These are phyloP conservation scores for Aspidiotus destructor DNA, from an alignment of 2,888 invertebrate genomes.

Conservation along the genomic window DNA sequence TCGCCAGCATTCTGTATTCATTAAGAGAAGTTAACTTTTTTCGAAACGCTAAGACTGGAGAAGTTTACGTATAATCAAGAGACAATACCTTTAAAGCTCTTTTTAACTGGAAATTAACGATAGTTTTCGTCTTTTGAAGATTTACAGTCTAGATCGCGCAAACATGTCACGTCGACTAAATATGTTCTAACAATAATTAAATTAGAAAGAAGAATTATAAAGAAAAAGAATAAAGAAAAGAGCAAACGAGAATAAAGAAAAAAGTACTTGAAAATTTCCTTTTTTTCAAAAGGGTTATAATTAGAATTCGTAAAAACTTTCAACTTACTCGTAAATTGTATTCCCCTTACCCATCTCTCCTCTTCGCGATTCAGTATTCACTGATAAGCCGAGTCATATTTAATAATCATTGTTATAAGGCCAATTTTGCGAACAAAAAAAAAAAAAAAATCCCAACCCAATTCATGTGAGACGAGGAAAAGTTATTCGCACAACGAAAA, in stretches of 20 bases:
- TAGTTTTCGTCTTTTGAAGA: too few species aligned
- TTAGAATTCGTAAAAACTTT: neutral
- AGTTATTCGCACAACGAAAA: constrained; percentile 15
- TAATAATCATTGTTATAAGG: constrained; percentile 30
- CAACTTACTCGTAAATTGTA: constrained; percentile 2
- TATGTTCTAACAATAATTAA: too few species aligned
- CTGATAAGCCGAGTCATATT: constrained; percentile 30
- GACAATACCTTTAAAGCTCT: too few species aligned
- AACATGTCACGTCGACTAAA: too few species aligned
- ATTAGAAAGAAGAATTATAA: too few species aligned
- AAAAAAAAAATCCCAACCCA: neutral
- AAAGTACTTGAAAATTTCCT: neutral
- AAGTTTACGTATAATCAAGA: too few species aligned
- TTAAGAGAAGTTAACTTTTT: too few species aligned
- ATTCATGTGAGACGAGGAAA: constrained; percentile 1
- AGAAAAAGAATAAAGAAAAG: neutral
- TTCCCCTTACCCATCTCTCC: neutral
- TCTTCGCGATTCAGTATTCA: constrained; percentile 6
- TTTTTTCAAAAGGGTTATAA: neutral
- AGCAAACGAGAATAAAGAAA: neutral
- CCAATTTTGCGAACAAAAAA: constrained; percentile 20
- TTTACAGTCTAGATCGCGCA: too few species aligned
- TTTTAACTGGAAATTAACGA: too few species aligned
- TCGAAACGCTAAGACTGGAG: too few species aligned
- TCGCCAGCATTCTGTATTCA: too few species aligned